Conservation (phyloP, 2,888 invertebrate species). For the Doris montereyensis region DNA sequence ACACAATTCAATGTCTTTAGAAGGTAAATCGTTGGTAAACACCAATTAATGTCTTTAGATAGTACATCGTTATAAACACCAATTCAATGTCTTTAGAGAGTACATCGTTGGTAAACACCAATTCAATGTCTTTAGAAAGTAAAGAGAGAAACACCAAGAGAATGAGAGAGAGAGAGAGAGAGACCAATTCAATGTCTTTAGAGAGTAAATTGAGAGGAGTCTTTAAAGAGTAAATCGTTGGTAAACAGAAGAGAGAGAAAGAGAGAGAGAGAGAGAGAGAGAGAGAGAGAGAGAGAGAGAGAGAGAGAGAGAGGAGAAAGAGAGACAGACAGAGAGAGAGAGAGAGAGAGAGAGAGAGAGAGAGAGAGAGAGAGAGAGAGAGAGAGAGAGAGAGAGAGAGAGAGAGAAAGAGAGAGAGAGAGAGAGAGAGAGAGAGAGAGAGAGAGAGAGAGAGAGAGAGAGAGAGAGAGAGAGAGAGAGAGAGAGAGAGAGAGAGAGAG, state of each 20-base stretch:
- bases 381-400: neutral
- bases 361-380: neutral
- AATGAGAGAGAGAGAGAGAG: neutral
- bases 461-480: neutral
- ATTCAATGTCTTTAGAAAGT: neutral
- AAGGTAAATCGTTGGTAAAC: too few species aligned
- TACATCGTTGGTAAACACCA: too few species aligned
- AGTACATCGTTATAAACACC: too few species aligned
- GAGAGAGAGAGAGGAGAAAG: neutral
- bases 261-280: neutral
- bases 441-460: neutral
- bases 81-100: too few species aligned
- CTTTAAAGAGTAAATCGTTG: neutral
- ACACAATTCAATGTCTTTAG: too few species aligned
- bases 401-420: neutral
- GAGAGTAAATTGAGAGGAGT: too few species aligned
- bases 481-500: neutral
- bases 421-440: neutral
- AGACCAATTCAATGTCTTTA: too few species aligned
- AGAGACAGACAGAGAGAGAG: neutral
- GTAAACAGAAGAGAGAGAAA: neutral
- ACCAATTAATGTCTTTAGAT: too few species aligned
- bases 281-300: neutral
- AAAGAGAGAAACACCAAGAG: neutral
- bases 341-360: neutral